Percentiles rank a stretch among this genome's conserved stretches.
Conservation (phyloP, 1,140 invertebrate genomes). For the Drosophila dunni region DNA sequence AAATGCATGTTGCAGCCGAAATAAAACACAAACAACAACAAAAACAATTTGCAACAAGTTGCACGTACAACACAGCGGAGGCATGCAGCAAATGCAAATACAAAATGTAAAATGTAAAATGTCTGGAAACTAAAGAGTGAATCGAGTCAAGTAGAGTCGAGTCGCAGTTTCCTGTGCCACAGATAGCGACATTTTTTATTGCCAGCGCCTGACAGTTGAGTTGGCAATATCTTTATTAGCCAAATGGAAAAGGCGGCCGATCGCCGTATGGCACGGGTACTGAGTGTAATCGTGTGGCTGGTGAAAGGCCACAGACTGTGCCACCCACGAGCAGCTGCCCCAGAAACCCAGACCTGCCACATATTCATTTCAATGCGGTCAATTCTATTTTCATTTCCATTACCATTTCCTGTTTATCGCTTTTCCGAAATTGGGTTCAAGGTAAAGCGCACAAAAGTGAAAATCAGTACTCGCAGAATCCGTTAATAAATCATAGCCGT, state of each 20-base stretch:
- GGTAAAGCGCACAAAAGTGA: constrained; percentile 62
- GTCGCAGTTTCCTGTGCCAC: constrained; percentile 68
- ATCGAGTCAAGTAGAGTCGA: constrained; percentile 26
- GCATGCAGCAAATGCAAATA: constrained; percentile 61
- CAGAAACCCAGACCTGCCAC: constrained; percentile 77
- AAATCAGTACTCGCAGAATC: constrained; percentile 35
- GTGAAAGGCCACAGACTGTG: constrained; percentile 60
- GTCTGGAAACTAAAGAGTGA: constrained; percentile 19
- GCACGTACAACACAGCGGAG: constrained; percentile 62
- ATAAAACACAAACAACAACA: constrained; percentile 25
- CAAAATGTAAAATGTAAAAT: constrained; percentile 33
- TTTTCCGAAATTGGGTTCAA: constrained; percentile 69
- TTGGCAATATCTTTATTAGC: constrained; percentile 77
- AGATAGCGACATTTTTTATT: constrained; percentile 79
- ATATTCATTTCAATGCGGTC: background rate
- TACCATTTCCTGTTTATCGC: constrained; percentile 27
- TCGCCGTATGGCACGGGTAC: constrained; percentile 41
- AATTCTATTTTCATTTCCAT: constrained; percentile 34
- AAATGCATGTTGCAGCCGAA: constrained; percentile 65
- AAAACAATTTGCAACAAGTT: constrained; percentile 65
- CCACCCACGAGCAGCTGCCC: constrained; percentile 77
- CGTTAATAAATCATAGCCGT: constrained; percentile 42
- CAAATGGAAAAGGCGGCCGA: constrained; percentile 47
- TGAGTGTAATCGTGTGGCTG: constrained; percentile 38
- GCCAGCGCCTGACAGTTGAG: constrained; percentile 40